Evolutionary conservation across 1,140 invertebrate genomes (phyloP), one percentile per base, ranked within the genome.

Genomic region (Drosophila gunungcola): DNA sequence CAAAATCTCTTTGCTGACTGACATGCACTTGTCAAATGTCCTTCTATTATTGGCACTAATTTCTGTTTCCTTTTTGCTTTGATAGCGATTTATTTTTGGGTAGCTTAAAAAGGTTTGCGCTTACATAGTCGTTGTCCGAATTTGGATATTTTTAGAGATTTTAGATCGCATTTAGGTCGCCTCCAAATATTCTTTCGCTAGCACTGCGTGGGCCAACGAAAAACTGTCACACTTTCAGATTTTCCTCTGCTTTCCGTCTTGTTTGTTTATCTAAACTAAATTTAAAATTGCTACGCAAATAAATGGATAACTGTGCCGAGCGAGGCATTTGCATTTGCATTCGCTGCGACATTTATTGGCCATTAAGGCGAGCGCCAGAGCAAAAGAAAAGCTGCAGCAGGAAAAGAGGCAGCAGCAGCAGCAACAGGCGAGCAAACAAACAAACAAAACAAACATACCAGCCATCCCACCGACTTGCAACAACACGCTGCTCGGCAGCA

Each of bases 1-100:
- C 43, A 57, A 62, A 38, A 61, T 63, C 55, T 52, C 60, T 55
- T 41, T 52, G 61, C 64, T 63, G 61, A 65, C 64, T 88, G 84
- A 88, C 84, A 89, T 88, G 84, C 84, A 88, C 73, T 84, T 88
- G 80, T 88, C 84, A 89, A 89, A 89, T 84, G 76, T 57, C 53
- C 56, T 12, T 48, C 81, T 84, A 84, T 89, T 84, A 80, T 57
- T 84, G 84, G 84, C 70, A 78, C 57, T 57, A 60, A 34, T 39
- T 77, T 75, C 27, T 16, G 41, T 42, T 55, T 52, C 29, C 45
- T 43, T 43, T 49, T 56, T 34, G 13, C 61, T 73, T 61, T 56
- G 46, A 25, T 36, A 42, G 62, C 7, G 29, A 86, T 81, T 84
- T 81, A 77, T 83, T 77, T 78, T 69, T 36, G 32, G 49, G 61